Percentiles rank a stretch among this genome's conserved stretches.
Conservation (phyloP, 2,113 vertebrate genomes). For the Coptodon bakossiorum region DNA sequence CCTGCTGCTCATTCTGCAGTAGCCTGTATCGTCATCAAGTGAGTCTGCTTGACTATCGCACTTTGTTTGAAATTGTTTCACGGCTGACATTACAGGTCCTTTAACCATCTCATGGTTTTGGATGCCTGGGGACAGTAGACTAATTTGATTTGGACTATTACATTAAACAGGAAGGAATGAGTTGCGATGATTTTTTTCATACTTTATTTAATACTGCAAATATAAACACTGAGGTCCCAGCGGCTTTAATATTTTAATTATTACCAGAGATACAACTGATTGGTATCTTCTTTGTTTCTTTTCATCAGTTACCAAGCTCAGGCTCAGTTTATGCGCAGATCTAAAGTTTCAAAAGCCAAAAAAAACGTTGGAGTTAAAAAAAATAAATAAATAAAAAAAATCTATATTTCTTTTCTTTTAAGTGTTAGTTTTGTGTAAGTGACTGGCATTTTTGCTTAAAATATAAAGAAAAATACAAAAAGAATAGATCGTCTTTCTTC, state of each 20-base stretch:
- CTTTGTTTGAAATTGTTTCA: neutral
- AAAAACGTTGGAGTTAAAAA: neutral
- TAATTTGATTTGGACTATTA: neutral
- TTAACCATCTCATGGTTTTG: neutral
- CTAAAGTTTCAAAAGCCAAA: neutral
- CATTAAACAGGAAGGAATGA: neutral
- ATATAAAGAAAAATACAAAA: neutral
- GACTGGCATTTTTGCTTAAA: neutral
- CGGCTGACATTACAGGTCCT: neutral
- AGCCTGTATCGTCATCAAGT: neutral
- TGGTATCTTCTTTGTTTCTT: accelerated
- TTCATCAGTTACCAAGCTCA: neutral
- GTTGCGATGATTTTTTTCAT: neutral
- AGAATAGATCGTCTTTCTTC: neutral
- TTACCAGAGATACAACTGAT: neutral
- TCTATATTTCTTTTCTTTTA: accelerated
- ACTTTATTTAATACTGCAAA: neutral
- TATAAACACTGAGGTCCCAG: neutral
- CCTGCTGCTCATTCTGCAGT: neutral
- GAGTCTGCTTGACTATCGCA: neutral
- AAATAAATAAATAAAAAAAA: neutral
- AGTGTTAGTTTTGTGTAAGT: neutral
- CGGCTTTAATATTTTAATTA: neutral
- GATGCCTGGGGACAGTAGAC: neutral
- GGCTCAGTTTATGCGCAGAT: neutral